Conservation (phyloP, 2,797 vertebrate species). For the Odontamblyopus lacepedii region DNA sequence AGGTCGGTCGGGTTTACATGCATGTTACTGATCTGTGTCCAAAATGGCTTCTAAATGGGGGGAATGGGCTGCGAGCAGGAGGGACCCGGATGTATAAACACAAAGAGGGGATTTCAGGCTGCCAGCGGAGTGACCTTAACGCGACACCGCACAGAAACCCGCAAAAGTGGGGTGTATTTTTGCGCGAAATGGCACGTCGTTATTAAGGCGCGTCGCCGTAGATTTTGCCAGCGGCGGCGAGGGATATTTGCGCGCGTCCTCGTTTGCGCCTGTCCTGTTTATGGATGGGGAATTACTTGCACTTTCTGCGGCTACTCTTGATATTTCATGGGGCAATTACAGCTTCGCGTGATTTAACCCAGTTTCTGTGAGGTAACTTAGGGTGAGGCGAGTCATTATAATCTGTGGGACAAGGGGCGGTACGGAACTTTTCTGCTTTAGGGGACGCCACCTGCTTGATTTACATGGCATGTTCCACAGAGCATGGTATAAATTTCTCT, state of each 20-base stretch:
- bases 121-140: constrained; percentile 69
- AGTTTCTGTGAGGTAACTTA: background rate
- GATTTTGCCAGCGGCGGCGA: background rate
- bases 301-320: constrained; percentile 33
- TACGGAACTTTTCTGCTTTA: no score
- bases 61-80: constrained; percentile 82
- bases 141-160: constrained; percentile 42
- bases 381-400: background rate
- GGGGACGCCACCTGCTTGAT: no score
- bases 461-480: no score
- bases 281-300: background rate
- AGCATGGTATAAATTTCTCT: no score
- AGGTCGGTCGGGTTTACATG: constrained; percentile 74
- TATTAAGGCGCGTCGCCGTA: background rate
- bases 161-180: constrained; percentile 22
- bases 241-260: constrained; percentile 6
- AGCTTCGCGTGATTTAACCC: constrained; percentile 12
- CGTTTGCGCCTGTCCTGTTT: background rate
- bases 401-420: no score
- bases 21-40: constrained; percentile 86
- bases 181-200: background rate
- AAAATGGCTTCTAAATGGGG: constrained; percentile 91
- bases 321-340: constrained; percentile 14
- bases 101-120: constrained; percentile 80
- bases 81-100: constrained; percentile 95